Evolutionary conservation across 2,888 invertebrate species (phyloP).

Genomic region (Drosophila neotestacea): DNA sequence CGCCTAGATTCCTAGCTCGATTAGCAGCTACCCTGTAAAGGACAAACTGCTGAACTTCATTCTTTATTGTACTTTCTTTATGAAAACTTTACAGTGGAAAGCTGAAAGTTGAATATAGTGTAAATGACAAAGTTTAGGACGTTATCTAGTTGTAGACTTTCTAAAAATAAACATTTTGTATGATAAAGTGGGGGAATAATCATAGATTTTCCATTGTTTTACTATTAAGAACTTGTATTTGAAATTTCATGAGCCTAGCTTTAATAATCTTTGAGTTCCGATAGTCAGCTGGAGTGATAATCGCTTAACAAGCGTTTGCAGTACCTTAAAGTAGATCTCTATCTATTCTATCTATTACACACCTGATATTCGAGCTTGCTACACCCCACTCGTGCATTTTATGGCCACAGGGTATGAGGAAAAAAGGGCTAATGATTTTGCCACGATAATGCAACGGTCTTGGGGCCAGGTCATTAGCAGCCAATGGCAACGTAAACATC

Average conservation of each 20-base stretch:
- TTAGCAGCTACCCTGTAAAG: slow-evolving; percentile 1
- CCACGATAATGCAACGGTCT: slow-evolving; percentile 45
- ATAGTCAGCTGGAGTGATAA: background rate
- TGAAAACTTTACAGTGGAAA: background rate
- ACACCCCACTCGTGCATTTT: background rate
- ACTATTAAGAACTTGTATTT: background rate
- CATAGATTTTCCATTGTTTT: no score
- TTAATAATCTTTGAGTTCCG: background rate
- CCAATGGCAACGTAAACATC: slow-evolving; percentile 27
- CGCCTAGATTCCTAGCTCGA: background rate
- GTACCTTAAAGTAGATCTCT: background rate
- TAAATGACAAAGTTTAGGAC: background rate
- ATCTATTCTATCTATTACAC: background rate
- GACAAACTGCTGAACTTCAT: background rate
- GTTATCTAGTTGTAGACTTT: no score
- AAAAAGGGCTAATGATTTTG: slow-evolving; percentile 54
- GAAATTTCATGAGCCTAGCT: background rate
- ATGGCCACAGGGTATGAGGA: slow-evolving; percentile 18
- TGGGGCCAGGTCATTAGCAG: slow-evolving; percentile 50
- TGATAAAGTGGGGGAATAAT: background rate
- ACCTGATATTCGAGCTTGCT: no score
- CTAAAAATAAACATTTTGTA: background rate
- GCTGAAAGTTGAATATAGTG: background rate
- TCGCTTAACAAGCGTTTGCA: background rate
- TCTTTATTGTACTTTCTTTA: background rate